Conservation (phyloP, 2,888 invertebrate genomes). For the Parapristionchus giblindavisi region DNA sequence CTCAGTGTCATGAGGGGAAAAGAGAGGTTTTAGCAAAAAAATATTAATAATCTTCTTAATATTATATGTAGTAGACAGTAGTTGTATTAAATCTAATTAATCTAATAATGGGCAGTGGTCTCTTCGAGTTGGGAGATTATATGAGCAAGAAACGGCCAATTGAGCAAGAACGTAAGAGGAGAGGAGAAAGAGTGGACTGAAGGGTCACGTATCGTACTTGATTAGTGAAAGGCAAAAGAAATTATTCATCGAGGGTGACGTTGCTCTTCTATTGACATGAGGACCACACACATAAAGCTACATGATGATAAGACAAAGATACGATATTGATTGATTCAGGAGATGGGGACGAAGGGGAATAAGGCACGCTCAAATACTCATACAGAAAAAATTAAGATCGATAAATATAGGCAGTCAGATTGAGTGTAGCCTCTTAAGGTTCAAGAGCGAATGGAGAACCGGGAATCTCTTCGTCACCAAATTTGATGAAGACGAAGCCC, state of each 20-base stretch:
- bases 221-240: too few species aligned
- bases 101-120: too few species aligned
- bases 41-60: background rate
- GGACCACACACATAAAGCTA: too few species aligned
- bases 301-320: background rate
- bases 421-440: too few species aligned
- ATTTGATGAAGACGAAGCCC: slow-evolving; percentile 65
- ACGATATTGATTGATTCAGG: slow-evolving; percentile 17
- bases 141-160: background rate
- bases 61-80: background rate
- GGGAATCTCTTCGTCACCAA: slow-evolving; percentile 66
- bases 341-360: background rate
- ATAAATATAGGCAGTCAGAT: too few species aligned
- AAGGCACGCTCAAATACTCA: background rate
- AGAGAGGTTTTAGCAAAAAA: background rate
- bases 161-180: slow-evolving; percentile 14
- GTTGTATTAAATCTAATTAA: too few species aligned
- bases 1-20: slow-evolving; percentile 22
- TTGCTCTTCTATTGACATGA: too few species aligned
- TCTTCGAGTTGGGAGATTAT: slow-evolving; percentile 2
- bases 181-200: background rate
- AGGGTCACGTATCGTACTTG: too few species aligned
- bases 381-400: too few species aligned
- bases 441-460: slow-evolving; percentile 64
- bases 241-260: too few species aligned